Evolutionary conservation across 2,797 vertebrate species (phyloP).

Genomic region (Xyrichtys novacula): DNA sequence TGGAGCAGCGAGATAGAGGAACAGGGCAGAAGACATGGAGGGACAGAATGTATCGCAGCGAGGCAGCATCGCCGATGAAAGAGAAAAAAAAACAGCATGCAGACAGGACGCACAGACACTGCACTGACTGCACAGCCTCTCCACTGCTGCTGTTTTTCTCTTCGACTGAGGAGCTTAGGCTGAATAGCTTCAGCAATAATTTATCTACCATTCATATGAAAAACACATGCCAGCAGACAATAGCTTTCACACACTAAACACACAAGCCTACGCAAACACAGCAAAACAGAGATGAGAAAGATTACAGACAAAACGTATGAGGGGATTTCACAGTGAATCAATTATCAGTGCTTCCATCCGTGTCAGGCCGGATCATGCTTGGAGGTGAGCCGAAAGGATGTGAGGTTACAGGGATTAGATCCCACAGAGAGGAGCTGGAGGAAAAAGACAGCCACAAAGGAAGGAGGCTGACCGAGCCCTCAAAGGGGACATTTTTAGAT

Average conservation of each 20-base stretch:
- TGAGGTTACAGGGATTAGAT: conserved; percentile 53
- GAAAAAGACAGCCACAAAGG: conserved; percentile 24
- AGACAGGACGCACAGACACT: conserved; percentile 42
- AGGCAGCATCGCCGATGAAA: conserved; percentile 29
- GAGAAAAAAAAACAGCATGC: conserved; percentile 35
- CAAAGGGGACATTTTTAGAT: conserved; percentile 31
- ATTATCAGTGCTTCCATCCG: conserved; percentile 55
- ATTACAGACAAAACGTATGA: conserved; percentile 48
- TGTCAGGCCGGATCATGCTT: conserved; percentile 36
- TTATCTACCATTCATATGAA: conserved; percentile 49
- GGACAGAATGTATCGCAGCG: conserved; percentile 43
- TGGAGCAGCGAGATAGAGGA: conserved; percentile 42
- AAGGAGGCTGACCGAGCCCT: conserved; percentile 29
- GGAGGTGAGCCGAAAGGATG: conserved; percentile 48
- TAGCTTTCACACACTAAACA: conserved; percentile 17
- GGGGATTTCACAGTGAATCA: conserved; percentile 70
- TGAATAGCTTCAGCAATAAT: conserved; percentile 51
- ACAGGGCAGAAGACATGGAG: conserved; percentile 47
- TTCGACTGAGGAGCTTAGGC: conserved; percentile 38
- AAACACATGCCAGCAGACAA: conserved; percentile 42
- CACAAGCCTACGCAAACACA: conserved; percentile 20
- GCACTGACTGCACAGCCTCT: conserved; percentile 27
- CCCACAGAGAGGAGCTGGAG: conserved; percentile 17
- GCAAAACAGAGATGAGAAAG: conserved; percentile 23
- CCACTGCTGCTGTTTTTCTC: conserved; percentile 44